These are phyloP conservation scores for Enteromius argenteus DNA, from an alignment of 2,797 vertebrate species.

Conservation along the genomic window DNA sequence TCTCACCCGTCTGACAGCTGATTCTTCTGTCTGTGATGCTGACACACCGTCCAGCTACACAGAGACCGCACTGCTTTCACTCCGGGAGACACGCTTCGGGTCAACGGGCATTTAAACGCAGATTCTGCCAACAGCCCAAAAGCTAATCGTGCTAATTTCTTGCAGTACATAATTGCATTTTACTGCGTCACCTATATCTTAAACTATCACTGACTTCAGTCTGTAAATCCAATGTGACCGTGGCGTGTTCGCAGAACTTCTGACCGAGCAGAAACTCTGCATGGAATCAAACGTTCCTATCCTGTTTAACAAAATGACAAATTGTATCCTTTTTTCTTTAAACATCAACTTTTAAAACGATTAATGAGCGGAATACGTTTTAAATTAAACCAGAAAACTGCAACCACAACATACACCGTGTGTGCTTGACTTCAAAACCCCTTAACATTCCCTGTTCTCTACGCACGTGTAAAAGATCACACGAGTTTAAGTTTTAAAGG, in stretches of 20 bases:
- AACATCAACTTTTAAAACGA: no score
- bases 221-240: conserved; percentile 54
- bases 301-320: neutral
- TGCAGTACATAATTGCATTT: conserved; percentile 63
- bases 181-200: neutral
- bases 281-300: conserved; percentile 66
- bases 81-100: neutral
- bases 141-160: conserved; percentile 56
- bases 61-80: conserved; percentile 34
- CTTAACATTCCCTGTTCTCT: neutral
- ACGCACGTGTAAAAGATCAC: neutral
- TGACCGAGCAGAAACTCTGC: conserved; percentile 64
- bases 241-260: neutral
- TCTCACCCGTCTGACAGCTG: conserved; percentile 40
- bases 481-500: no score
- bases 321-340: neutral
- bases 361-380: neutral
- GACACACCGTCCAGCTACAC: conserved; percentile 64
- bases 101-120: neutral
- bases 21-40: conserved; percentile 57
- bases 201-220: neutral
- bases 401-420: neutral
- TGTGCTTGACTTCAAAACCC: neutral
- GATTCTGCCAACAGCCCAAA: conserved; percentile 49
- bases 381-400: neutral